These are phyloP conservation scores for Sebastiscus tertius DNA, from an alignment of 2,797 vertebrate species.

Conservation along the genomic window DNA sequence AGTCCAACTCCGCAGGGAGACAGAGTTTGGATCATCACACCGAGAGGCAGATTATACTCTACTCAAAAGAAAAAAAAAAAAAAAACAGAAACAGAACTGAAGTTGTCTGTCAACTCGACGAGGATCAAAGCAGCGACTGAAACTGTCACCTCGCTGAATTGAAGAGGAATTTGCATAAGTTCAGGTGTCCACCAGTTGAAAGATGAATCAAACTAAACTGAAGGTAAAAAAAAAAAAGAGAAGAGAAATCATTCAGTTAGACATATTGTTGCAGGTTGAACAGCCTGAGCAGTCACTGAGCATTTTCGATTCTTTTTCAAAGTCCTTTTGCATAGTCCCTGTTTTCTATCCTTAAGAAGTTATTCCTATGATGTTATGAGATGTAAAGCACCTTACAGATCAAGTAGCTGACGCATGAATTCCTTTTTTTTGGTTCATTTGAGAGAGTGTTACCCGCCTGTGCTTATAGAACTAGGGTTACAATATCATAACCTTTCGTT, in stretches of 20 bases:
- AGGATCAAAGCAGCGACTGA: conserved; percentile 19
- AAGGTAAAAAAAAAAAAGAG: background rate
- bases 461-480: no score
- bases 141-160: conserved; percentile 15
- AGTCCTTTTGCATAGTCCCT: background rate
- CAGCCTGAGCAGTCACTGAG: conserved; percentile 5
- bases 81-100: background rate
- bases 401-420: background rate
- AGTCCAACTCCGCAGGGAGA: conserved; percentile 36
- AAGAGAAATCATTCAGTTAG: conserved; percentile 2
- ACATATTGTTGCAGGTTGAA: conserved; percentile 3
- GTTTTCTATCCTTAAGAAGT: background rate
- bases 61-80: background rate
- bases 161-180: conserved; percentile 31
- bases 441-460: no score
- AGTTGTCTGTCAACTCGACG: conserved; percentile 10
- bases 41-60: conserved; percentile 22
- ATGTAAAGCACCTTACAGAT: background rate
- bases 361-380: background rate
- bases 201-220: conserved; percentile 10
- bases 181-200: conserved; percentile 33
- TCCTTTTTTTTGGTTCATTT: background rate
- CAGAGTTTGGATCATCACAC: conserved; percentile 20
- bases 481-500: background rate
- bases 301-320: background rate